Base-by-base conservation (phyloP, 2,113 vertebrate genomes). In the Morone chrysops region DNA sequence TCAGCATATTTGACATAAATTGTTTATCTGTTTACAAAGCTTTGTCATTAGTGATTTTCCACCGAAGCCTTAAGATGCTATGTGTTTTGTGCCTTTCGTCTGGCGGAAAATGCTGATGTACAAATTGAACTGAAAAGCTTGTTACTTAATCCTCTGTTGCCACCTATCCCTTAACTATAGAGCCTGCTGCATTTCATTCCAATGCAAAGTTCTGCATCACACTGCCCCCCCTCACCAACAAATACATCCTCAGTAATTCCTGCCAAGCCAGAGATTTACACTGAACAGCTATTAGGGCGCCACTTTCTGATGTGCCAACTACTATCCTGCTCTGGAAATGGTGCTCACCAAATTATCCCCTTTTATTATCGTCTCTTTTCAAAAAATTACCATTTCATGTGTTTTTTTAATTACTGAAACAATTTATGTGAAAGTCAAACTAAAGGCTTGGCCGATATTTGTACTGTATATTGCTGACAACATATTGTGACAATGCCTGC, bases 51-150 rank as follows among this genome's bases (percentile, higher is more conserved):
- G 93, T 20, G 85, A 95, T 95, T 95, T 96, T 95, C 93, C 94
- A 87, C 80, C 38, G 68, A 81, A 90, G 86, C 90, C 77, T 93
- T 92, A 90, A 91, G 90, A 92, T 86, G 89, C 31, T 31, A 36
- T 61, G 69, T n/a, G 87, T 91, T 91, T 91, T 89, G 88, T 86
- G 86, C 25, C 45, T 41, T 76, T 75, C 70, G 79, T 85, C 89
- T 72, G 72, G 62, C 5, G 48, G 80, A 68, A 94, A 95, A 96
- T 94, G 91, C 95, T 95, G 95, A 95, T 93, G 93, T 94, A 94
- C 93, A 95, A 95, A 95, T 95, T 92, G 91, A 94, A 95, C 67
- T 94, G 95, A 96, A 95, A 95, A 80, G 93, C 95, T 94, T 95
- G 92, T 88, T 86, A 82, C 84, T 92, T 96, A 96, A 96, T 95